Evolutionary conservation across 2,113 vertebrate species (phyloP).

Genomic region (Cyanoliseus patagonus): DNA sequence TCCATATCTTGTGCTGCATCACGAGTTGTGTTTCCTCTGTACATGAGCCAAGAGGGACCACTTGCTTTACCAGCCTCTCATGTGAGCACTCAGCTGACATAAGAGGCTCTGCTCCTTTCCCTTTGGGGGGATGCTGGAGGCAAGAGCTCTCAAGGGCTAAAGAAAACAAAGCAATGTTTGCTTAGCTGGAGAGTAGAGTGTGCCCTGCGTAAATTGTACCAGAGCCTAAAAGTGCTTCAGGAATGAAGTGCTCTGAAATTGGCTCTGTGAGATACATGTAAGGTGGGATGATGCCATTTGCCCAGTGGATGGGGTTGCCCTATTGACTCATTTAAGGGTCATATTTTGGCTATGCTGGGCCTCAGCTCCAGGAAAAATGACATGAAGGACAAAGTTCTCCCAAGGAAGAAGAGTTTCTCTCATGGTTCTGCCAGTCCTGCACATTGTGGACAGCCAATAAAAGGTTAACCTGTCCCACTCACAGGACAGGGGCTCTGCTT

Average conservation of each 20-base stretch:
- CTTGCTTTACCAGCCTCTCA: slow-evolving; percentile 41
- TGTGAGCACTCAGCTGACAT: slow-evolving; percentile 40
- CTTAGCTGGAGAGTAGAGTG: slow-evolving; percentile 56
- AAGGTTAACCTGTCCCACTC: not conserved
- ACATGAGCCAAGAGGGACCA: not conserved
- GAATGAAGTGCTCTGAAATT: slow-evolving; percentile 49
- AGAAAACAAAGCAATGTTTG: slow-evolving; percentile 67
- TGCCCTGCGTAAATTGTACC: slow-evolving; percentile 41
- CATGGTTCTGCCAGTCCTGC: not conserved
- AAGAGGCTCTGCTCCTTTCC: slow-evolving; percentile 59
- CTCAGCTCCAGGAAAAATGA: not conserved
- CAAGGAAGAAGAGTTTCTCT: not conserved
- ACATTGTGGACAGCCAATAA: not conserved
- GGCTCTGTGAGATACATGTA: not conserved
- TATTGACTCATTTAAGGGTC: not conserved
- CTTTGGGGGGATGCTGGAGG: not conserved
- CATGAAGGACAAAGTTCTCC: not conserved
- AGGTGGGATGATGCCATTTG: not conserved
- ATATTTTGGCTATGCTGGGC: not conserved
- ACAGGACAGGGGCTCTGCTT: not conserved
- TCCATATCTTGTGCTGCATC: not conserved
- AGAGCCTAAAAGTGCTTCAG: slow-evolving; percentile 49
- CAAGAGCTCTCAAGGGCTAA: slow-evolving; percentile 61
- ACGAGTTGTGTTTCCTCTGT: not conserved
- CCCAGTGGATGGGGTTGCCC: not conserved